Evolutionary conservation across 1,140 invertebrate genomes (phyloP).

Genomic region (Euwallacea fornicatus): DNA sequence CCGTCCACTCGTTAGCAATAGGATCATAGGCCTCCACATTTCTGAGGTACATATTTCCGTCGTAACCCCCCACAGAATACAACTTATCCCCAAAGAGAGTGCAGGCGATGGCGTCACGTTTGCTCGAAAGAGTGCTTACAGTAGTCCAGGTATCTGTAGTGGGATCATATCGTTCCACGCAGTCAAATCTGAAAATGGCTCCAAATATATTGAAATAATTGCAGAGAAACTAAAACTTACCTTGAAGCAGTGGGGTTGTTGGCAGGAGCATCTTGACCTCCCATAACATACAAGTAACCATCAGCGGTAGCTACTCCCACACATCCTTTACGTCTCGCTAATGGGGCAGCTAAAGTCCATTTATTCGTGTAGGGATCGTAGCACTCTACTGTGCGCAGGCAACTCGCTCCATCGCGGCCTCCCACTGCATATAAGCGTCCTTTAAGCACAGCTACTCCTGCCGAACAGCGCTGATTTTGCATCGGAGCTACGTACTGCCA

Average conservation of each 20-base stretch:
- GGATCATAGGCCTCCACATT: constrained; percentile 93
- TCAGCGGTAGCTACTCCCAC: constrained; percentile 82
- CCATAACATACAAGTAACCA: constrained; percentile 82
- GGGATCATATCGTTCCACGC: constrained; percentile 86
- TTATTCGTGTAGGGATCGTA: constrained; percentile 90
- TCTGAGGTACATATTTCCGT: constrained; percentile 90
- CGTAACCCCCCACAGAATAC: constrained; percentile 91
- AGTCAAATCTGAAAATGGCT: constrained; percentile 64
- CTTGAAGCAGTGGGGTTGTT: constrained; percentile 80
- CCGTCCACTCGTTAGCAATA: constrained; percentile 83
- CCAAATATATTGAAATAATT: neutral
- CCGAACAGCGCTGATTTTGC: constrained; percentile 82
- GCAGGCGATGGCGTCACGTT: constrained; percentile 89
- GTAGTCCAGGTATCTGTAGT: constrained; percentile 85
- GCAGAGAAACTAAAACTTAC: constrained; percentile 22
- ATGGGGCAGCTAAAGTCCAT: constrained; percentile 86
- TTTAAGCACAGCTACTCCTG: constrained; percentile 84
- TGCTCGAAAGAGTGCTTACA: constrained; percentile 81
- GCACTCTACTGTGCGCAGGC: constrained; percentile 88
- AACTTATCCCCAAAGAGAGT: constrained; percentile 86
- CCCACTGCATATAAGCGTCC: constrained; percentile 89
- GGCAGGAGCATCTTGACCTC: constrained; percentile 86
- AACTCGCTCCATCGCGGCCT: constrained; percentile 88
- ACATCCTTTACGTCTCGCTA: constrained; percentile 85
- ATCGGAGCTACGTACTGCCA: constrained; percentile 90